Base-by-base conservation (phyloP, 2,113 vertebrate species). In the Chaenocephalus aceratus region DNA sequence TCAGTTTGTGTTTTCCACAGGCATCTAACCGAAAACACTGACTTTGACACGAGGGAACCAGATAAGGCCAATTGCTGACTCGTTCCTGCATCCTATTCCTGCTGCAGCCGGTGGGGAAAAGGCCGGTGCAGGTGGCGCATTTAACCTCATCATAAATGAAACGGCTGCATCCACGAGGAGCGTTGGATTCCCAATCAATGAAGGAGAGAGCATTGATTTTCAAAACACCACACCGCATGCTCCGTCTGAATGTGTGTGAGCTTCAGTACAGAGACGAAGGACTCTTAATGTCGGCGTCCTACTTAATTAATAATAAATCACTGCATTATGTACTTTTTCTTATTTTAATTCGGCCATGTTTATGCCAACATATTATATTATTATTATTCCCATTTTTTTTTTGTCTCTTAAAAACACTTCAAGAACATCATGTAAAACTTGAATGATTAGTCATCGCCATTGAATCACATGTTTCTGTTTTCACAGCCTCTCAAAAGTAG, bases 131-230 rank as follows among this genome's bases (percentile, higher is more conserved):
- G 86, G 82, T 92, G 84, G 82, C 3, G 2, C 77, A 10, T 18
- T 69, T 76, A 60, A 75, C 63, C 64, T n/a, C 58, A 68, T 30
- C 76, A 75, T 66, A 83, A 89, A 86, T 72, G 75, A 86, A 93
- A 78, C 80, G 69, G 80, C 80, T 78, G 79, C 64, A 57, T 46
- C 83, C 77, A 53, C 34, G 5, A 72, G 69, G 72, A 84, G 79
- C 75, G 60, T 86, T 46, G 13, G 80, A 76, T 90, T 88, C 83
- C 57, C 51, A 84, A 91, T 88, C 92, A 89, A 92, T 90, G 82
- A 85, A 77, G 64, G 53, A 85, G 79, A 87, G 86, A 75, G 75
- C 77, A 90, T 92, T 78, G 89, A 92, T 91, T 87, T 82, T 75
- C 72, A 76, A 82, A 87, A 83, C 84, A 84, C 56, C 52, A 51